Base-by-base conservation (phyloP, 2,888 invertebrate species). In the Cryptophagus acutangulus region DNA sequence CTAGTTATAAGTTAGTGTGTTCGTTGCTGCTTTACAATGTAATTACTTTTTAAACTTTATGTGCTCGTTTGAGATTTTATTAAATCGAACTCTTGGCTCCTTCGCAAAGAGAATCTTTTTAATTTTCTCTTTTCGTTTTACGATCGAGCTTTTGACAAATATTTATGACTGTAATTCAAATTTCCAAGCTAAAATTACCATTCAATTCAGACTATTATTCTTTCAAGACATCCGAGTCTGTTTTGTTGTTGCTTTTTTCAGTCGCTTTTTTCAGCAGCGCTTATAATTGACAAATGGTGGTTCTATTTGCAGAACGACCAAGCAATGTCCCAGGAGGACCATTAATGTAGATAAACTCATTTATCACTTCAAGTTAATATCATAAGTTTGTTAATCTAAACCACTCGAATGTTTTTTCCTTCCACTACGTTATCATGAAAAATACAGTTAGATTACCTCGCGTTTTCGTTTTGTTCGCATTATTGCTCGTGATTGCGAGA, bases 31-130 rank as follows among this genome's bases (percentile, higher is more conserved):
- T 17, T 36, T 17, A 43, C 45, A 48, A 40, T 43, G 45, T 45
- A 50, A 50, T 50, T 47, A 41, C 41, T 39, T 40, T 43, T 39
- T 43, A 44, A 43, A 45, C 38, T 42, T 42, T 42, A 42, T 24
- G 38, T 33, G 36, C 36, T 42, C 30, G 30, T 34, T 31, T 36
- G 40, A 35, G 36, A 40, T 36, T n/a, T 40, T 40, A 40, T 40
- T 40, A 36, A 36, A 40, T 36, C 30, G 30, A 40, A 24, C 30
- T 20, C 16, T 36, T 18, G 29, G 24, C 29, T 31, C 17, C 25
- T 20, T 36, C 34, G 36, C 35, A n/a, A n/a, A n/a, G n/a, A n/a
- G n/a, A n/a, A 30, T 28, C 35, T 40, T 40, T 40, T 36, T 40
- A 33, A 36, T 40, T 36, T 40, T 30, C 35, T n/a, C n/a, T n/a